Evolutionary conservation across 1,140 invertebrate species (phyloP).

Genomic region (Tetragonula clypearis): DNA sequence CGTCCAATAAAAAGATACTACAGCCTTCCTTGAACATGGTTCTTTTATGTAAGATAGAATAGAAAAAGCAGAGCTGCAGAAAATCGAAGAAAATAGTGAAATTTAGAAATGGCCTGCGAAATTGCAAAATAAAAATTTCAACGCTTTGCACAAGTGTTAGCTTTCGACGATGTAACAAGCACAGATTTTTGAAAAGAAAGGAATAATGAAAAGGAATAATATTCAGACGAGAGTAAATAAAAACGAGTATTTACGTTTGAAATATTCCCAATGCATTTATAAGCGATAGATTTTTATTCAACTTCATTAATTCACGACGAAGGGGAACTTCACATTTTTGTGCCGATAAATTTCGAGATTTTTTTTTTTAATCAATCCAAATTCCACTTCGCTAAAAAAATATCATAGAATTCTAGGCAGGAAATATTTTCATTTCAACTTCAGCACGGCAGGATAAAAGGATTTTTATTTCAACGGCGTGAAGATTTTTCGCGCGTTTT

Average conservation of each 20-base stretch:
- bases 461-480: background rate
- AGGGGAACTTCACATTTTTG: background rate
- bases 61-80: background rate
- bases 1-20: constrained; percentile 12
- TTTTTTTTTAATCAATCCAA: background rate
- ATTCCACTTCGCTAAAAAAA: background rate
- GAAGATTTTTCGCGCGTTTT: background rate
- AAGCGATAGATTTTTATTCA: background rate
- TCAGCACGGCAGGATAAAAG: background rate
- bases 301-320: background rate
- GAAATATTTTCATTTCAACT: background rate
- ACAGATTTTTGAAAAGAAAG: background rate
- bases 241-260: background rate
- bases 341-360: background rate
- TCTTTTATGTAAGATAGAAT: background rate
- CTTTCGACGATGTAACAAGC: background rate
- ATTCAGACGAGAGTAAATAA: background rate
- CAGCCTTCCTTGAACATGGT: background rate
- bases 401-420: background rate
- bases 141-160: background rate
- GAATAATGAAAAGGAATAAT: background rate
- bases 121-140: background rate
- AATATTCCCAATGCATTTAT: background rate
- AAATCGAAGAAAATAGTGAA: background rate
- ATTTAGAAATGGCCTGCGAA: background rate